Evolutionary conservation across 2,113 vertebrate species (phyloP).

Genomic region (Amphiprion percula): DNA sequence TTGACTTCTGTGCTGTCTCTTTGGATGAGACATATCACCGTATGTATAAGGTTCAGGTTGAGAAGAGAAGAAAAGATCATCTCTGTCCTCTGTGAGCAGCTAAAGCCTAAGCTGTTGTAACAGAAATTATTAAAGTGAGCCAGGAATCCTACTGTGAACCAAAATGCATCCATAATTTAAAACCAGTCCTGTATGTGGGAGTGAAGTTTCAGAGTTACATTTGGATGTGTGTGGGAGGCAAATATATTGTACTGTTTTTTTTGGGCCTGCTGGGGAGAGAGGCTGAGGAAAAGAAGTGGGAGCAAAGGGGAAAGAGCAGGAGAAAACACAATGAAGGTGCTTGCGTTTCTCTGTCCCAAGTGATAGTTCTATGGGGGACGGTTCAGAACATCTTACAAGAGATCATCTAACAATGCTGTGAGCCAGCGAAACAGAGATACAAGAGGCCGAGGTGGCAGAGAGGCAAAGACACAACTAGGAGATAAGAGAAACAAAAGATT

Average conservation of each 20-base stretch:
- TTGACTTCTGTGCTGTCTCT: not conserved
- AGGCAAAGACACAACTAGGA: conserved; percentile 17
- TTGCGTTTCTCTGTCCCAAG: conserved; percentile 5
- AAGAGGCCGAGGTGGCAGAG: not conserved
- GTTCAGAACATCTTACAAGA: conserved; percentile 31
- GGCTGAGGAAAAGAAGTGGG: conserved; percentile 27
- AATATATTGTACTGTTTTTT: conserved; percentile 54
- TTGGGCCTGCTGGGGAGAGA: conserved; percentile 29
- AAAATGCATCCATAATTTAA: conserved; percentile 73
- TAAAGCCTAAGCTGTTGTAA: conserved; percentile 31
- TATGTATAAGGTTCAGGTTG: conserved; percentile 1
- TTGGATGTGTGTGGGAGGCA: conserved; percentile 60
- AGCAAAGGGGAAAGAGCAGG: conserved; percentile 40
- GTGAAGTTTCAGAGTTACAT: conserved; percentile 53
- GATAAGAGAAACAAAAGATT: not conserved
- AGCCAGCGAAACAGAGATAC: conserved; percentile 2
- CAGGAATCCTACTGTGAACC: conserved; percentile 49
- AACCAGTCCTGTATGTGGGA: conserved; percentile 55
- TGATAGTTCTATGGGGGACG: not conserved
- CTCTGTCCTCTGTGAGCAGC: conserved; percentile 8
- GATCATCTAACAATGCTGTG: conserved; percentile 19
- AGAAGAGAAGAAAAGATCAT: conserved; percentile 14
- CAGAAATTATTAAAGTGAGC: conserved; percentile 56
- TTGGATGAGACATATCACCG: conserved; percentile 5
- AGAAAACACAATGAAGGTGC: conserved; percentile 36